Percentiles rank a stretch among this genome's conserved stretches.
Evolutionary conservation across 2,797 vertebrate genomes (phyloP).

Genomic region (Amniataba percoides): DNA sequence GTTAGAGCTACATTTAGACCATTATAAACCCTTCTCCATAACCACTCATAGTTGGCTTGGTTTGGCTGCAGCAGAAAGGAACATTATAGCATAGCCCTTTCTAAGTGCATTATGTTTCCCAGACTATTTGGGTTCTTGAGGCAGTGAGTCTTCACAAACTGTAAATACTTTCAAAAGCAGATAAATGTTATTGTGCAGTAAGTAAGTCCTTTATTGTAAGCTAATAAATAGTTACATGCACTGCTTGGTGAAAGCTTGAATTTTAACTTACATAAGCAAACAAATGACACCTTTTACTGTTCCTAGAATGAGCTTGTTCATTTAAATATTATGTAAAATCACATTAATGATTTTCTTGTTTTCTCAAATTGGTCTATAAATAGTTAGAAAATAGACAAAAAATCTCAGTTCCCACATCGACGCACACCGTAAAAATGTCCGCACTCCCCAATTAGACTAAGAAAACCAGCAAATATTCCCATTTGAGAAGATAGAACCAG

Average conservation of each 20-base stretch:
- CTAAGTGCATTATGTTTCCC: slow-evolving; percentile 29
- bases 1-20: slow-evolving; percentile 64
- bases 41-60: slow-evolving; percentile 31
- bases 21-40: slow-evolving; percentile 55
- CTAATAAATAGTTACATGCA: not conserved
- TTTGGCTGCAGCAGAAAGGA: slow-evolving; percentile 34
- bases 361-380: not conserved
- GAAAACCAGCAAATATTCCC: not conserved
- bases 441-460: not conserved
- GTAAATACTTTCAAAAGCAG: not conserved
- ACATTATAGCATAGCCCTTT: slow-evolving; percentile 44
- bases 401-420: too few relatives aligned
- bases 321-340: not conserved
- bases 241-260: not conserved
- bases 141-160: slow-evolving; percentile 21
- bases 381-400: too few relatives aligned
- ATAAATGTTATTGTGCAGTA: not conserved
- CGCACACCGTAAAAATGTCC: too few relatives aligned
- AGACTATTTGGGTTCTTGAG: slow-evolving; percentile 12
- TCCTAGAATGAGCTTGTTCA: not conserved
- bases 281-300: not conserved
- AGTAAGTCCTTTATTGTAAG: not conserved
- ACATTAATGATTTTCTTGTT: not conserved
- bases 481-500: not conserved
- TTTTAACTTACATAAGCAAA: not conserved